phyloP scores from a whole-genome alignment of 2,888 invertebrate genomes.

The Nomada hirtipes region DNA sequence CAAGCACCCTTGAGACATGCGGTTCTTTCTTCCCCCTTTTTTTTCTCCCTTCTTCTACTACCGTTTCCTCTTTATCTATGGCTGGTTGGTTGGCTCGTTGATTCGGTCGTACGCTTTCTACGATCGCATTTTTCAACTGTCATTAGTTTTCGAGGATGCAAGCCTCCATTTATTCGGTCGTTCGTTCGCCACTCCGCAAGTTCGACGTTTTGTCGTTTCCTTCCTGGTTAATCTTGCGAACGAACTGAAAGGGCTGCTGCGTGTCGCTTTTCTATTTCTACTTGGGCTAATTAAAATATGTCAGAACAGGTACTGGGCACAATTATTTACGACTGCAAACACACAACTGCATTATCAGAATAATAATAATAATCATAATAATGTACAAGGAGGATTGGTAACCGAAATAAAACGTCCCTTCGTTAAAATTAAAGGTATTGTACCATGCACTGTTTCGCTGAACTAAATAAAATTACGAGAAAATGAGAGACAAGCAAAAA shows the following conservation, averaged over 20 bases:
- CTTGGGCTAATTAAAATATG: too few relatives aligned
- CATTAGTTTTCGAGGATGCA: constrained; percentile 47
- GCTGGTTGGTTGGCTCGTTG: neutral
- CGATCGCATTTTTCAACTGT: constrained; percentile 58
- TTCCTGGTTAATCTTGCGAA: constrained; percentile 3
- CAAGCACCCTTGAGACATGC: constrained; percentile 63
- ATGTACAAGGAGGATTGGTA: too few relatives aligned
- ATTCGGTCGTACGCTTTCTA: constrained; percentile 13
- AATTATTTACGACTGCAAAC: too few relatives aligned
- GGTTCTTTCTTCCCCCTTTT: constrained; percentile 40
- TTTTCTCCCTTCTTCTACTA: constrained; percentile 1
- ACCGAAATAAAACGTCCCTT: too few relatives aligned
- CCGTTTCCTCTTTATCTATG: constrained; percentile 5
- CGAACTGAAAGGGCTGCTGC: neutral
- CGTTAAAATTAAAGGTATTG: too few relatives aligned
- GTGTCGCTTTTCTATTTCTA: too few relatives aligned
- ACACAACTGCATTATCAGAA: too few relatives aligned
- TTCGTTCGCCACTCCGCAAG: constrained; percentile 26
- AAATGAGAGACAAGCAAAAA: neutral
- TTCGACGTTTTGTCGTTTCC: constrained; percentile 20
- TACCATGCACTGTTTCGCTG: too few relatives aligned
- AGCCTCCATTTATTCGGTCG: constrained; percentile 32
- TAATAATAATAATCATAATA: too few relatives aligned
- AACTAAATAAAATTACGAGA: neutral
- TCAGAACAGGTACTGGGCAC: too few relatives aligned